phyloP scores from a whole-genome alignment of 2,888 invertebrate genomes.

The Troglohyphantes excavatus region DNA sequence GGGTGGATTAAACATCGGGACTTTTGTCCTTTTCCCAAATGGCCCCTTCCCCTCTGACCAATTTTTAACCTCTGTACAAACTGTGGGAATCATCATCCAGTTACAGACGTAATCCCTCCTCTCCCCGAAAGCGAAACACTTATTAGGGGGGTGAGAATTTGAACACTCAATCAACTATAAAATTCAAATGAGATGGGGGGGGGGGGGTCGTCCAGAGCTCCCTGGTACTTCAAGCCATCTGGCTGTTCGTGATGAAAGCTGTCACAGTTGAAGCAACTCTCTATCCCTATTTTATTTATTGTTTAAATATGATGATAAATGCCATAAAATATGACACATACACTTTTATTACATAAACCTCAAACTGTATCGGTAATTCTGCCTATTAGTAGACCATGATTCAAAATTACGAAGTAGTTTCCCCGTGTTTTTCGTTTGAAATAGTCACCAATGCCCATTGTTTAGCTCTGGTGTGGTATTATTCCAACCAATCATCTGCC shows the following conservation, averaged over 20 bases:
- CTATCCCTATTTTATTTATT: no score
- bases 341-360: no score
- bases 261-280: neutral
- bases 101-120: neutral
- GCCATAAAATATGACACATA: no score
- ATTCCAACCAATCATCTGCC: no score
- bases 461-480: no score
- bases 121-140: neutral
- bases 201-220: neutral
- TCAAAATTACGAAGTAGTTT: no score
- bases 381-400: no score
- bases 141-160: slow-evolving; percentile 1
- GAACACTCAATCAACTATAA: slow-evolving; percentile 2
- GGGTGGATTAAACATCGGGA: neutral
- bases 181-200: neutral
- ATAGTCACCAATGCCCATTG: no score
- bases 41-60: neutral
- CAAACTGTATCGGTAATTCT: no score
- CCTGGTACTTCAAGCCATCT: neutral
- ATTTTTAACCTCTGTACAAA: neutral
- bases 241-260: neutral
- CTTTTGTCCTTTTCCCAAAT: neutral
- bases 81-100: neutral
- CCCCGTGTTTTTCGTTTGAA: no score
- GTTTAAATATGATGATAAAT: no score